Base-by-base conservation (phyloP, 92 coral and sea anemone genomes). In the Muricea muricata region DNA sequence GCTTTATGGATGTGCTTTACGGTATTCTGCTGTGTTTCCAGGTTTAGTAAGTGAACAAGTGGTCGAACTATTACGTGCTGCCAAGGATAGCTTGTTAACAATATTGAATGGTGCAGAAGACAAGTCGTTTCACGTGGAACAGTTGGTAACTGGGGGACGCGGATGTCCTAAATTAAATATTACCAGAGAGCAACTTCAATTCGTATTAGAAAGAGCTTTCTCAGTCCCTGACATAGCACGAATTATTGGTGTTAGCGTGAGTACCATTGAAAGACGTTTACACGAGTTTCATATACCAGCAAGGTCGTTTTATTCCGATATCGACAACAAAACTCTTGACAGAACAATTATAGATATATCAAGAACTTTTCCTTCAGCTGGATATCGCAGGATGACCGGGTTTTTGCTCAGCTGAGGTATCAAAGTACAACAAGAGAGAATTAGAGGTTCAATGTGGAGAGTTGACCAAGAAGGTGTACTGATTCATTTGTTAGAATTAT, bases 151-250 rank as follows among this genome's bases (percentile, higher is more conserved):
- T 78, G 92, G 92, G 3, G 37, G 56, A 55, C 81, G 89, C 57
- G 92, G 89, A 78, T 58, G 92, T 56, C 92, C 92, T 40, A 77
- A 48, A 33, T 84, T 76, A 40, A 68, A 37, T 73, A 66, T 88
- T 18, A 24, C 89, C 9, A 79, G 67, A 13, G 89, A 88, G 17
- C 92, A 84, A 32, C 92, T 88, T 37, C 57, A 84, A 24, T 83
- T 69, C 78, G 45, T 78, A 17, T 60, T 88, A 29, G 89, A 83
- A 21, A 54, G 86, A 69, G 92, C 85, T 56, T 88, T 88, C 61
- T 84, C 75, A 6, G 54, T 76, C 29, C 85, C 86, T 6, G 92
- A 84, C 57, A 68, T 88, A 1, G 88, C 89, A 10, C 45, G 58
- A 37, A 33, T 74, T 7, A 61, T 88, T 17, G 85, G 89, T 12